Evolutionary conservation across 1,140 invertebrate genomes (phyloP), one percentile per base, ranked within the genome.

Genomic region (Grapholita molesta): DNA sequence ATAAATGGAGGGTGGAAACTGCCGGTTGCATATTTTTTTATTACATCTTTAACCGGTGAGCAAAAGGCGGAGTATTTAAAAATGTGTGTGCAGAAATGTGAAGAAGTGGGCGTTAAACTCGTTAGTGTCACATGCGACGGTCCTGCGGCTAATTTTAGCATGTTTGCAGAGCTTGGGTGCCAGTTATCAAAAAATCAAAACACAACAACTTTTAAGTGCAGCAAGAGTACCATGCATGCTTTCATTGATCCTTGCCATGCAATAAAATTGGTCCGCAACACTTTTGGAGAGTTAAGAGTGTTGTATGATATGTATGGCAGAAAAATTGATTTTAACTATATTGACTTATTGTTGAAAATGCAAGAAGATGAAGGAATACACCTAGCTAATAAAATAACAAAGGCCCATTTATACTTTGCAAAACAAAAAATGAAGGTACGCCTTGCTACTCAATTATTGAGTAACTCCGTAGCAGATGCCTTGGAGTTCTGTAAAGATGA

Each of bases 341-440:
- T 48, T 3, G 42, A 48, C 4, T 15, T 5, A 12, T 33, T 23
- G 38, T 61, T 15, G 55, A 28, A 42, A n/a, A 7, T 73, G 11
- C 69, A 70, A 53, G 66, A 70, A 23, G 2, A 55, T 8, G 23
- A 68, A 28, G 32, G 28, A 8, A 18, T 73, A 2, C 66, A 67
- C 15, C 2, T 72, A 11, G 67, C 33, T 1, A 71, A 32, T 5
- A 74, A 74, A 65, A 5, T 74, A 5, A 35, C 4, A 15, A 33
- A 69, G 23, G 35, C 28, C 0, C 69, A 71, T 38, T n/a, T 74
- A 2, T n/a, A 33, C 0, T 74, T 64, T 67, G 5, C 42, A 0
- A 71, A 67, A 42, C 65, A 67, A 52, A 71, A 69, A 69, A 71
- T 74, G 73, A 71, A 74, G 55, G 73, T 74, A 3, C 15, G 33